phyloP scores from a whole-genome alignment of 2,113 vertebrate species.

The Callipepla squamata region DNA sequence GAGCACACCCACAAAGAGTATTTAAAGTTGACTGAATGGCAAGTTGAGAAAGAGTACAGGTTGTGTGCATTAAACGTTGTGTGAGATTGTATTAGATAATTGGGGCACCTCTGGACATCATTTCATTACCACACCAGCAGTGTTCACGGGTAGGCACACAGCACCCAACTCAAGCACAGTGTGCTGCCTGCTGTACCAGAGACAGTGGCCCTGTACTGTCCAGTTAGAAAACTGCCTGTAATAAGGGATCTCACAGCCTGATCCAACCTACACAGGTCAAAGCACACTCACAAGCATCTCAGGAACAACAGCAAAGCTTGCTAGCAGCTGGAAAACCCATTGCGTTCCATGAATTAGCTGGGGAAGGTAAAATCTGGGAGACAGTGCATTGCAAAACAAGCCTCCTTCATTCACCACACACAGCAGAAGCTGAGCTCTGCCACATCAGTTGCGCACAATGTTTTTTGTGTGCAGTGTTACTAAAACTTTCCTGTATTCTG shows the following conservation, averaged over 20 bases:
- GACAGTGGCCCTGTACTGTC: not conserved
- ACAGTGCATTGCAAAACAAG: not conserved
- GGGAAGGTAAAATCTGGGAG: not conserved
- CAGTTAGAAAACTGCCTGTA: not conserved
- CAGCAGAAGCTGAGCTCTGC: not conserved
- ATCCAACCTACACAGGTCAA: not conserved
- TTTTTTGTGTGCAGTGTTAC: not conserved
- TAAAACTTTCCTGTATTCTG: not conserved
- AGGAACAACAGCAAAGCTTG: conserved; percentile 6
- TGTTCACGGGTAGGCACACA: not conserved
- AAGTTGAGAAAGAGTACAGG: not conserved
- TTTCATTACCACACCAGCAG: not conserved
- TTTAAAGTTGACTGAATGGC: not conserved
- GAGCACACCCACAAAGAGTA: not conserved
- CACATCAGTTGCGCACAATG: fast-evolving
- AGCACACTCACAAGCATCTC: not conserved
- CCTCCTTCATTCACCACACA: not conserved
- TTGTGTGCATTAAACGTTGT: not conserved
- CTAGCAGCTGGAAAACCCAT: not conserved
- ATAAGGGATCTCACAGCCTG: conserved; percentile 10
- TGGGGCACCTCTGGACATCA: not conserved
- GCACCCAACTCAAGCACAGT: fast-evolving
- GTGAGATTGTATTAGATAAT: conserved; percentile 4
- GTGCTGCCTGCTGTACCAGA: conserved; percentile 8
- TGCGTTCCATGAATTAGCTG: not conserved